phyloP scores from a whole-genome alignment of 2,113 vertebrate species.

The Hippocampus zosterae region DNA sequence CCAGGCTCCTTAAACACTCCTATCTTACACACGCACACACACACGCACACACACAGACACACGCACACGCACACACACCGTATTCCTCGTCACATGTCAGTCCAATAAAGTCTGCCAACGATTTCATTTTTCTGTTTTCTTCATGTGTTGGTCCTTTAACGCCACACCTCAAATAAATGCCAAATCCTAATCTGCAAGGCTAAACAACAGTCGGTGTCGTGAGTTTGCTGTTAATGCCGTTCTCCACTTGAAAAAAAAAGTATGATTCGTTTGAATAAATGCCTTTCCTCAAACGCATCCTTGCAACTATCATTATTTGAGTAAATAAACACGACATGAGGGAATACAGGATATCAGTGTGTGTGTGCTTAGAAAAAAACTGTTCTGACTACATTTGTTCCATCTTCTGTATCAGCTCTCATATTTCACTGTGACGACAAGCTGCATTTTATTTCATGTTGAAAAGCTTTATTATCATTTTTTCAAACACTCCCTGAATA shows the following conservation, averaged over 20 bases:
- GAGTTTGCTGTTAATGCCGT: too few relatives aligned
- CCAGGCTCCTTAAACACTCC: conserved; percentile 57
- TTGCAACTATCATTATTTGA: background rate
- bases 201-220: too few relatives aligned
- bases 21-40: conserved; percentile 25
- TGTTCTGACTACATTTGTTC: too few relatives aligned
- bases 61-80: background rate
- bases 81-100: background rate
- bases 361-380: background rate
- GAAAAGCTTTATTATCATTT: background rate
- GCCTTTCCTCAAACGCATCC: background rate
- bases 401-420: background rate
- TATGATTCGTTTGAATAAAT: too few relatives aligned
- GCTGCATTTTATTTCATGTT: background rate
- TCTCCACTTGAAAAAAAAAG: too few relatives aligned
- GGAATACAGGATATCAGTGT: background rate
- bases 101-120: background rate
- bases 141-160: too few relatives aligned
- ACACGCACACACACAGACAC: conserved; percentile 9
- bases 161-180: background rate
- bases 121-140: background rate
- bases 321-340: background rate
- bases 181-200: too few relatives aligned
- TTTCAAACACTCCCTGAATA: background rate
- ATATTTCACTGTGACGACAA: background rate